Percentiles rank a stretch among this genome's conserved stretches.
Evolutionary conservation across 1,140 invertebrate genomes (phyloP).

Genomic region (Camponotus floridanus): DNA sequence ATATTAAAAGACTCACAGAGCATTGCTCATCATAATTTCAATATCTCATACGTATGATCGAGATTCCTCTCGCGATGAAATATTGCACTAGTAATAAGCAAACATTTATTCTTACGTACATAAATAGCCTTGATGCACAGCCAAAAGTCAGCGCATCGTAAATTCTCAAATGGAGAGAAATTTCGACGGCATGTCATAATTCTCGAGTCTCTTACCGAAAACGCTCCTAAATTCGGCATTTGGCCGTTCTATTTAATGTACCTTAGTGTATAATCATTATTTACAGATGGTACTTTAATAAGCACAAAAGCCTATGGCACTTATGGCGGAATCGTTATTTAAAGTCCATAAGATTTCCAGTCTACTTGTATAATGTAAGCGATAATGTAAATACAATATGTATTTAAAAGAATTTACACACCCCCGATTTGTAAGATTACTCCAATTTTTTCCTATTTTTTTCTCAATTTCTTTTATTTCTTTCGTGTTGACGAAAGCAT

Average conservation of each 20-base stretch:
- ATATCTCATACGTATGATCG: background rate
- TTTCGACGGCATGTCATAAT: conserved; percentile 65
- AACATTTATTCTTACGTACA: conserved; percentile 15
- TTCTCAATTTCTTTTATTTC: background rate
- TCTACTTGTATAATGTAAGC: conserved; percentile 13
- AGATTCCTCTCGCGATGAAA: conserved; percentile 6
- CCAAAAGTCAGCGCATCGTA: conserved; percentile 43
- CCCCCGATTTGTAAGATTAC: background rate
- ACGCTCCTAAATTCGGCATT: conserved; percentile 62
- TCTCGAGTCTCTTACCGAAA: conserved; percentile 46
- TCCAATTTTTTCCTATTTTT: background rate
- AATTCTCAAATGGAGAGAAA: conserved; percentile 63
- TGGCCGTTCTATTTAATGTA: conserved; percentile 24
- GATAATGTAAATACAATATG: background rate
- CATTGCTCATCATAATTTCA: background rate
- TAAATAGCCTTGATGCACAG: conserved; percentile 19
- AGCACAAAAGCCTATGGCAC: conserved; percentile 34
- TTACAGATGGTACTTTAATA: conserved; percentile 68
- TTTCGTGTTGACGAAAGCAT: background rate
- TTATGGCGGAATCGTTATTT: conserved; percentile 55
- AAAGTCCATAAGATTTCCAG: conserved; percentile 59
- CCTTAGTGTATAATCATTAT: conserved; percentile 57
- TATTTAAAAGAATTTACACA: background rate
- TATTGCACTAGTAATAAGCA: background rate
- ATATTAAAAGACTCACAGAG: background rate